Percentiles rank a stretch among this genome's conserved stretches.
These are phyloP conservation scores for Hyposmocoma kahamanoa DNA, from an alignment of 1,140 invertebrate genomes.

Conservation along the genomic window DNA sequence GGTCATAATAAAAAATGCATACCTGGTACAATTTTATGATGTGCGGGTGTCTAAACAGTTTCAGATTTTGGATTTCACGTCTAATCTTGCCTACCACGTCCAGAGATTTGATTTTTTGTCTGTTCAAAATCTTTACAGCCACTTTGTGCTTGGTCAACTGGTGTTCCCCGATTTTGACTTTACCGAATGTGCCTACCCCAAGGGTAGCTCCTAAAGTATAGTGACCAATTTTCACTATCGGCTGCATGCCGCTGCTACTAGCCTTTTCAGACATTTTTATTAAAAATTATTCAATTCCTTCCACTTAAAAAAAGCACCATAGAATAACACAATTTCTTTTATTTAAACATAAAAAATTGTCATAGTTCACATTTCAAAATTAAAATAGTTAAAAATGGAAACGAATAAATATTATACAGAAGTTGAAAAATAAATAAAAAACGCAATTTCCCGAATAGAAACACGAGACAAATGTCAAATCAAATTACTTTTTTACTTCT, in stretches of 20 bases:
- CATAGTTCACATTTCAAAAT: no score
- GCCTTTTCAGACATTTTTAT: slow-evolving; percentile 77
- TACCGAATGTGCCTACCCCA: slow-evolving; percentile 95
- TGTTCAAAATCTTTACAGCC: slow-evolving; percentile 98
- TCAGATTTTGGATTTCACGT: slow-evolving; percentile 99
- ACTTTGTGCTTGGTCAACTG: slow-evolving; percentile 98
- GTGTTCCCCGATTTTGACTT: slow-evolving; percentile 98
- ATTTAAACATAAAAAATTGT: no score
- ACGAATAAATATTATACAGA: no score
- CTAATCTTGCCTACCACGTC: slow-evolving; percentile 99
- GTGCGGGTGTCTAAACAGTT: slow-evolving; percentile 98
- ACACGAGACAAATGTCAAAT: slow-evolving; percentile 2
- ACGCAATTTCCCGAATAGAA: no score
- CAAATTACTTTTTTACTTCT: no score
- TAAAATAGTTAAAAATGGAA: no score
- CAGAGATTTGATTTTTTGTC: slow-evolving; percentile 98
- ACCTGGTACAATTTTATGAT: slow-evolving; percentile 98
- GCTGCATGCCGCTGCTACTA: slow-evolving; percentile 75
- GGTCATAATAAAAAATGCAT: slow-evolving; percentile 11
- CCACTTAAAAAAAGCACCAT: neutral
- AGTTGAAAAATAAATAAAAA: no score
- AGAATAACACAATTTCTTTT: no score
- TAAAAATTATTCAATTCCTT: neutral
- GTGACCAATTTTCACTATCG: slow-evolving; percentile 94
- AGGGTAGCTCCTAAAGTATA: slow-evolving; percentile 93